These are phyloP conservation scores for Silurus asotus DNA, from an alignment of 2,113 vertebrate species.

Conservation along the genomic window DNA sequence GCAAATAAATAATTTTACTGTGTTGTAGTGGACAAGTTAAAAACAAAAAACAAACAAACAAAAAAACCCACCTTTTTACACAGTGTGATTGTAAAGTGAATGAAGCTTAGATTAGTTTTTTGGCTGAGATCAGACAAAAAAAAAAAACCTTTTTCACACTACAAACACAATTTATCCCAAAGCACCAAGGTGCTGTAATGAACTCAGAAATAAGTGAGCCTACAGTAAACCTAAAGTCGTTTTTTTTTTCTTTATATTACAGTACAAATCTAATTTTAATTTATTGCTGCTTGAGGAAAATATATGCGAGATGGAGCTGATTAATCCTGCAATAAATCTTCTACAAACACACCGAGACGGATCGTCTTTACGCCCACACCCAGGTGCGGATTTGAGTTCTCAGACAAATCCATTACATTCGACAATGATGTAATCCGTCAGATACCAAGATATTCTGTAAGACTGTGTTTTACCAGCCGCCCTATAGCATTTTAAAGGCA, in stretches of 20 bases:
- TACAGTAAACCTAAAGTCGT: conserved; percentile 12
- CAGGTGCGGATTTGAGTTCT: conserved; percentile 55
- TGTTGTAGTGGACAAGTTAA: no score
- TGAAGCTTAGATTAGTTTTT: background rate
- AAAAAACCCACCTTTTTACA: no score
- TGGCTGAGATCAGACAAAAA: no score
- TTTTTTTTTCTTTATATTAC: conserved; percentile 48
- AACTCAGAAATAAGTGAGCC: background rate
- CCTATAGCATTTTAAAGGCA: background rate
- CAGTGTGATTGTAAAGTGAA: background rate
- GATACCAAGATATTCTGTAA: background rate
- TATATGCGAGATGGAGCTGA: conserved; percentile 52
- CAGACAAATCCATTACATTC: conserved; percentile 8
- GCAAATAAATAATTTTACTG: no score
- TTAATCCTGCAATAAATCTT: conserved; percentile 44
- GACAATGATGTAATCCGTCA: background rate
- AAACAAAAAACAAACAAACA: no score
- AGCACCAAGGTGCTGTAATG: background rate
- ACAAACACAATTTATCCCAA: background rate
- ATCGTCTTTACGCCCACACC: conserved; percentile 59
- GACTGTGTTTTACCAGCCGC: background rate
- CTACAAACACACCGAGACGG: conserved; percentile 59
- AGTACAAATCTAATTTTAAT: conserved; percentile 24
- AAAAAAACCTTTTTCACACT: background rate
- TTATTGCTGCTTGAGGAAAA: conserved; percentile 56